These are phyloP conservation scores for Tachyglossus aculeatus DNA, from an alignment of 2,797 vertebrate species.

Conservation along the genomic window DNA sequence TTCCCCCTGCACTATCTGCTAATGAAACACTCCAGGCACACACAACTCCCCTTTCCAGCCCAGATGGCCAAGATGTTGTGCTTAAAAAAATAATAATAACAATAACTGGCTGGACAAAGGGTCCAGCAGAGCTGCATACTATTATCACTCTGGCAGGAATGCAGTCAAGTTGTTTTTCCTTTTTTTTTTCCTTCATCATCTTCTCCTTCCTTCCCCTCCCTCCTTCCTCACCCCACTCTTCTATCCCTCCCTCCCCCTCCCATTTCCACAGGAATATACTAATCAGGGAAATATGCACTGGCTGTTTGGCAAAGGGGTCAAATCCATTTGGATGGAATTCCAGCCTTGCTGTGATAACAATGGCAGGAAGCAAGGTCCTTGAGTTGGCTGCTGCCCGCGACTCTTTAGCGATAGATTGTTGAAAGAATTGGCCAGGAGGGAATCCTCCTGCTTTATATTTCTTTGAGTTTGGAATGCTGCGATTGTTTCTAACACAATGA, in stretches of 20 bases:
- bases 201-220: constrained; percentile 18
- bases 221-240: not conserved
- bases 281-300: constrained; percentile 71
- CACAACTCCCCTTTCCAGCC: not conserved
- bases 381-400: constrained; percentile 32
- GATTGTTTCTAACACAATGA: constrained; percentile 47
- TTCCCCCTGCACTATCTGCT: not conserved
- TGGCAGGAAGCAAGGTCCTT: constrained; percentile 73
- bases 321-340: constrained; percentile 79
- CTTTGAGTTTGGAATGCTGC: constrained; percentile 58
- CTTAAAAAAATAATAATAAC: constrained; percentile 6
- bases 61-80: not conserved
- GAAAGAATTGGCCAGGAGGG: constrained; percentile 51
- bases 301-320: constrained; percentile 71
- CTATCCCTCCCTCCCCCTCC: not conserved
- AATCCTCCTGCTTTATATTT: constrained; percentile 28
- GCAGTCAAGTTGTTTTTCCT: constrained; percentile 16
- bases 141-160: not conserved
- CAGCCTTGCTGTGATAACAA: constrained; percentile 69
- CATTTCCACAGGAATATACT: constrained; percentile 69
- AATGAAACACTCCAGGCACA: not conserved
- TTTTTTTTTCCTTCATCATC: not conserved
- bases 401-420: constrained; percentile 51
- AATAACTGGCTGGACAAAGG: not conserved
- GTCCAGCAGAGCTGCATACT: not conserved